Conservation (phyloP, 1,140 invertebrate genomes). For the Dysdera silvatica region DNA sequence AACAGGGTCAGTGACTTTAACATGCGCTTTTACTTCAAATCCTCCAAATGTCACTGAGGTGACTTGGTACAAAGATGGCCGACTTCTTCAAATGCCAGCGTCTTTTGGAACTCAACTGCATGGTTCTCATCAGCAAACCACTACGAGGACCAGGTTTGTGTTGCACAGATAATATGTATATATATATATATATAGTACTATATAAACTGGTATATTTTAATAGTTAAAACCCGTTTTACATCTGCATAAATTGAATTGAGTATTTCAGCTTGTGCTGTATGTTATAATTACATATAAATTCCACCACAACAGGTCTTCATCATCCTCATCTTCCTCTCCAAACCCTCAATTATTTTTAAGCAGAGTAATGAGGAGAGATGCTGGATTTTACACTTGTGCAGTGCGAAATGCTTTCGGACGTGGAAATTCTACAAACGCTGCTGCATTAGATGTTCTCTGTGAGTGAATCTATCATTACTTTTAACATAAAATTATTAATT, state of each 20-base stretch:
- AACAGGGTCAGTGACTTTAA: conserved; percentile 22
- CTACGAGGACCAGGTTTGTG: too few relatives aligned
- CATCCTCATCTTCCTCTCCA: background rate
- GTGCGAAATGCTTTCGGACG: conserved; percentile 37
- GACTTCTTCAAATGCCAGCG: background rate
- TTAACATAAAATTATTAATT: background rate
- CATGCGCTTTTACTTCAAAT: conserved; percentile 34
- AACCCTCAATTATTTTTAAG: conserved; percentile 18
- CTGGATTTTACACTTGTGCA: conserved; percentile 34
- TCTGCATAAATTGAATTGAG: conserved; percentile 13
- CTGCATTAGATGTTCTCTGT: conserved; percentile 33
- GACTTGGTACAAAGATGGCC: conserved; percentile 34
- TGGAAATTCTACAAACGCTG: conserved; percentile 28
- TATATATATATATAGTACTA: too few relatives aligned
- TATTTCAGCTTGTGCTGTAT: too few relatives aligned
- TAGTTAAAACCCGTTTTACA: too few relatives aligned
- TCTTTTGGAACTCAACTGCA: background rate
- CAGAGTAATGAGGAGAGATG: conserved; percentile 34
- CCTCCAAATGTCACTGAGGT: conserved; percentile 36
- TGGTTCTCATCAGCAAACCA: conserved; percentile 2
- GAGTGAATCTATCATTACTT: conserved; percentile 16
- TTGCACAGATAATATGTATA: too few relatives aligned
- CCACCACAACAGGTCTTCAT: background rate
- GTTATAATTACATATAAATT: too few relatives aligned
- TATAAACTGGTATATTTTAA: too few relatives aligned